Evolutionary conservation across 2,113 vertebrate genomes (phyloP).

Genomic region (Dipodomys merriami): DNA sequence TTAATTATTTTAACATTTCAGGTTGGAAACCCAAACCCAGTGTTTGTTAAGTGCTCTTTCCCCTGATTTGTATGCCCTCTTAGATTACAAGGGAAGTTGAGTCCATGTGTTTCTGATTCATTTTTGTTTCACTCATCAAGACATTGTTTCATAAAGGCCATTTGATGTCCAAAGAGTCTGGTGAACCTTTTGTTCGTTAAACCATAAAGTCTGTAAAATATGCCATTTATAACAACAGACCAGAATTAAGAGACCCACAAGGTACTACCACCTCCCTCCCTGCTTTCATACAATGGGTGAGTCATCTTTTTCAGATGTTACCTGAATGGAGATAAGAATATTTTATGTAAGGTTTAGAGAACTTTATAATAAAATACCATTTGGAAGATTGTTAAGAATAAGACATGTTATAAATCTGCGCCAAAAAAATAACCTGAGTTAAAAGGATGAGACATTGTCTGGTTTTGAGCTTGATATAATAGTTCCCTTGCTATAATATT

Average conservation of each 20-base stretch:
- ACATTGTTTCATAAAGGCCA: constrained; percentile 79
- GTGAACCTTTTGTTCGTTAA: constrained; percentile 68
- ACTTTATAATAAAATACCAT: constrained; percentile 10
- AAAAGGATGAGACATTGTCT: constrained; percentile 41
- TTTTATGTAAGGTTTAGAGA: not conserved
- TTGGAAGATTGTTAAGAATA: not conserved
- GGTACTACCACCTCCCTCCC: not conserved
- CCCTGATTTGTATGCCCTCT: constrained; percentile 81
- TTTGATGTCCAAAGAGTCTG: constrained; percentile 79
- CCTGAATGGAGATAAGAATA: constrained; percentile 9
- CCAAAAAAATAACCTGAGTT: constrained; percentile 11
- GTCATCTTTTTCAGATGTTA: constrained; percentile 31
- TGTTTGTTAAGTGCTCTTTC: constrained; percentile 76
- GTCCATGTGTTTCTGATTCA: constrained; percentile 82
- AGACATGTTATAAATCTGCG: not conserved
- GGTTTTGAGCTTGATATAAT: not conserved
- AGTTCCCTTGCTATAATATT: not conserved
- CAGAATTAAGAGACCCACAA: not conserved
- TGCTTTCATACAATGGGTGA: not conserved
- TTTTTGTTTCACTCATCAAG: constrained; percentile 81
- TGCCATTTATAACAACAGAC: constrained; percentile 33
- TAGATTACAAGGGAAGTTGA: constrained; percentile 79
- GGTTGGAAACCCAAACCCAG: constrained; percentile 79
- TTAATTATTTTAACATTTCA: constrained; percentile 83
- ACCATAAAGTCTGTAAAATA: constrained; percentile 13